Evolutionary conservation across 2,888 invertebrate genomes (phyloP).

Genomic region (Ichneumoninae sp.): DNA sequence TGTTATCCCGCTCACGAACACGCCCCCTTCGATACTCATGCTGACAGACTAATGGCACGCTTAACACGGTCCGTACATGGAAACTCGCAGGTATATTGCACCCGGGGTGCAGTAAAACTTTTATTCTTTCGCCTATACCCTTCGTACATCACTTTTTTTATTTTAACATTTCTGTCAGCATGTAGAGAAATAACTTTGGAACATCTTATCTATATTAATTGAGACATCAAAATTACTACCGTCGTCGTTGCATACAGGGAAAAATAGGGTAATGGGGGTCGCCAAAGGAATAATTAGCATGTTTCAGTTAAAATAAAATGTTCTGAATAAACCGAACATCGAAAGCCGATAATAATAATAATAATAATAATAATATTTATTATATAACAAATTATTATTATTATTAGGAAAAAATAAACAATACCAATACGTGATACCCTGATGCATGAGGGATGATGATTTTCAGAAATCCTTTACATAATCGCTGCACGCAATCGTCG

Average conservation of each 20-base stretch:
- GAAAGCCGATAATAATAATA: background rate
- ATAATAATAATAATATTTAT: background rate
- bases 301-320: no score
- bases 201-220: slow-evolving; percentile 8
- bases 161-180: background rate
- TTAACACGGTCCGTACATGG: slow-evolving; percentile 53
- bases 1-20: slow-evolving; percentile 60
- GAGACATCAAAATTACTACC: slow-evolving; percentile 2
- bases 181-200: background rate
- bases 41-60: slow-evolving; percentile 75
- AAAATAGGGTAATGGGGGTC: no score
- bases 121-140: slow-evolving; percentile 18
- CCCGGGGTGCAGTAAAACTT: slow-evolving; percentile 16
- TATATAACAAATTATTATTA: no score
- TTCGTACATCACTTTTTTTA: background rate
- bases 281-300: no score
- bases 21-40: slow-evolving; percentile 65
- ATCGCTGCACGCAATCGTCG: background rate
- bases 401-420: no score
- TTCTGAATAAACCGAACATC: no score
- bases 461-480: background rate
- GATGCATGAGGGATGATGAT: background rate
- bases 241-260: background rate
- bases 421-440: background rate
- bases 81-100: slow-evolving; percentile 21